These are phyloP conservation scores for Symphodus melops DNA, from an alignment of 2,113 vertebrate genomes.

Conservation along the genomic window DNA sequence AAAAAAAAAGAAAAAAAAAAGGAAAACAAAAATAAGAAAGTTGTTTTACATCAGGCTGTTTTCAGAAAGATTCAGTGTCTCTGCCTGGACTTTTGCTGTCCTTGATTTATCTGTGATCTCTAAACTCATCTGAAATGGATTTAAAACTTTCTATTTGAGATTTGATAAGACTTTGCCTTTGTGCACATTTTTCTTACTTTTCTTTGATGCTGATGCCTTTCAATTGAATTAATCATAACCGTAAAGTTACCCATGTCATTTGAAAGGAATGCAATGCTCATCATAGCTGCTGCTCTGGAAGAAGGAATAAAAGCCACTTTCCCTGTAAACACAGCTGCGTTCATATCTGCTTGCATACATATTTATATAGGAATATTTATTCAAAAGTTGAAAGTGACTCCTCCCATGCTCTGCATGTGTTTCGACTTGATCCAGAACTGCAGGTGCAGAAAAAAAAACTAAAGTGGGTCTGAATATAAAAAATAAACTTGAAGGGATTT, in stretches of 20 bases:
- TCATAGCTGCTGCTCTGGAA: slow-evolving; percentile 16
- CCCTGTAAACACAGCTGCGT: background rate
- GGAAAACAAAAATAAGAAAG: too few relatives aligned
- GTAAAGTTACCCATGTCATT: slow-evolving; percentile 26
- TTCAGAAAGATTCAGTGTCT: background rate
- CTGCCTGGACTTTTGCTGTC: slow-evolving; percentile 1
- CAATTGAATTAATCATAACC: slow-evolving; percentile 19
- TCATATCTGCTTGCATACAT: slow-evolving; percentile 1
- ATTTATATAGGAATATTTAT: slow-evolving; percentile 7
- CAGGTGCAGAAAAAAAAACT: background rate
- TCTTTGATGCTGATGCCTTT: slow-evolving; percentile 7
- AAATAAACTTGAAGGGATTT: too few relatives aligned
- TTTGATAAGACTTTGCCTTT: slow-evolving; percentile 37
- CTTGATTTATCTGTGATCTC: slow-evolving; percentile 15
- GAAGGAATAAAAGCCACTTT: background rate
- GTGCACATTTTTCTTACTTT: slow-evolving; percentile 36
- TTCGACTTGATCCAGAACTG: background rate
- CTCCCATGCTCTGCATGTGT: background rate
- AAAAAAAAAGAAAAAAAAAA: background rate
- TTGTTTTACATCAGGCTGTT: background rate
- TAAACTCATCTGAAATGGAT: slow-evolving; percentile 26
- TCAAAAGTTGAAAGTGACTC: background rate
- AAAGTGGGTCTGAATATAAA: background rate
- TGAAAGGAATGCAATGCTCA: slow-evolving; percentile 34
- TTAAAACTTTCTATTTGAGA: slow-evolving; percentile 30